A percentile compares a stretch with the other conserved stretches of the same genome.
phyloP scores from a whole-genome alignment of 2,888 invertebrate species.

The Acleris cristana region DNA sequence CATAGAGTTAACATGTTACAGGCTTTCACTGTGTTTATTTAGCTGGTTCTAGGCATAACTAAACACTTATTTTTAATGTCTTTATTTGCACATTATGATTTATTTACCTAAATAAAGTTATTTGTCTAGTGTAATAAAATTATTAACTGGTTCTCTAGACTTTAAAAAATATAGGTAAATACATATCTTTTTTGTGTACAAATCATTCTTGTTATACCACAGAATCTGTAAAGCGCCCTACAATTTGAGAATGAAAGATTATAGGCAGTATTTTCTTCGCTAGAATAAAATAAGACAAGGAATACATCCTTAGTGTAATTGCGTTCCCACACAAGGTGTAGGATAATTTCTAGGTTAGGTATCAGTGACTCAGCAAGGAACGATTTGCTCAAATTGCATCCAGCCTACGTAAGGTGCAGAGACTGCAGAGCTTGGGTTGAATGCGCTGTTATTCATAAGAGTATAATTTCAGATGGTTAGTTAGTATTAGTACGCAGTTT shows the following conservation, averaged over 20 bases:
- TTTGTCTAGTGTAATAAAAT: no score
- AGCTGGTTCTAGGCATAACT: no score
- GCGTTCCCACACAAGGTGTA: conserved; percentile 33
- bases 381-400: conserved; percentile 37
- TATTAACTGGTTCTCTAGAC: no score
- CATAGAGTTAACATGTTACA: no score
- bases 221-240: background rate
- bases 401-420: conserved; percentile 41
- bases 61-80: no score
- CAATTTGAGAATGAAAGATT: conserved; percentile 19
- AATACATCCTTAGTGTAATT: conserved; percentile 21
- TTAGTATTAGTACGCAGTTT: background rate
- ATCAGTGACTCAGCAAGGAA: conserved; percentile 36
- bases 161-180: no score
- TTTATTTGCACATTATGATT: no score
- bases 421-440: conserved; percentile 35
- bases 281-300: background rate
- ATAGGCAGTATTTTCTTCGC: conserved; percentile 2
- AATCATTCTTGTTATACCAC: no score
- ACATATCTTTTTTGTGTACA: no score
- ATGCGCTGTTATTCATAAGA: conserved; percentile 39
- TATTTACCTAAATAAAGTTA: no score
- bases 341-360: conserved; percentile 33
- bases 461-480: conserved; percentile 3
- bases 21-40: no score